A percentile compares a stretch with the other conserved stretches of the same genome.
These are phyloP conservation scores for Pachycephus smyrnensis DNA, from an alignment of 2,888 invertebrate species.

Conservation along the genomic window DNA sequence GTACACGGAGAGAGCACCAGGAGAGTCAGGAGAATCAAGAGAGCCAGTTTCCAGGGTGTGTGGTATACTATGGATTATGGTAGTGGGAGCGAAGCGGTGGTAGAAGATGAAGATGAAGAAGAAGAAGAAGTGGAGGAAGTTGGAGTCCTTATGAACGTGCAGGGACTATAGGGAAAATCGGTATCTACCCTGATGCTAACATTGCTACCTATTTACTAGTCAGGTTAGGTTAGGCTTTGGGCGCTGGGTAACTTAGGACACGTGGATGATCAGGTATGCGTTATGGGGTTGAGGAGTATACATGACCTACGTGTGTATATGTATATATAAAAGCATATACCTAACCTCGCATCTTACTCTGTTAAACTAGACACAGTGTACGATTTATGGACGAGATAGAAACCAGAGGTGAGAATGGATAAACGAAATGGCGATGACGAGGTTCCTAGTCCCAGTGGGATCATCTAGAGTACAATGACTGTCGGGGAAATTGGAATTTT, in stretches of 20 bases:
- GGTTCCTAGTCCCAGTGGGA: neutral
- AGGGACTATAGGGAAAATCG: neutral
- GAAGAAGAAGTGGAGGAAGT: neutral
- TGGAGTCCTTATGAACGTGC: neutral
- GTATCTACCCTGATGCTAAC: neutral
- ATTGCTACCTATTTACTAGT: neutral
- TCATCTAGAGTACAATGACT: neutral
- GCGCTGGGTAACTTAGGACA: neutral
- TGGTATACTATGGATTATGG: neutral
- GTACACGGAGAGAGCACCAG: slow-evolving; percentile 36
- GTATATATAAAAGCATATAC: too few relatives aligned
- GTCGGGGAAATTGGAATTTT: neutral
- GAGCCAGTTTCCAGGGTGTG: slow-evolving; percentile 3
- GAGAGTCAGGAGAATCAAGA: slow-evolving; percentile 10
- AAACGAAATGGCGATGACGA: neutral
- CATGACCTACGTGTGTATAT: neutral
- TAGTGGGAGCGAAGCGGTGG: neutral
- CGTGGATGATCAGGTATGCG: neutral
- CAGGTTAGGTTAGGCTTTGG: neutral
- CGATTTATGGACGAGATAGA: neutral
- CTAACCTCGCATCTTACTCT: neutral
- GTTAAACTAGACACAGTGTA: neutral
- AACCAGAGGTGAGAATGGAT: neutral
- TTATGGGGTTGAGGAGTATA: neutral
- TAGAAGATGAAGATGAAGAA: neutral